Evolutionary conservation across 2,113 vertebrate species (phyloP), one percentile per base, ranked within the genome.

Genomic region (Hippolais icterina): DNA sequence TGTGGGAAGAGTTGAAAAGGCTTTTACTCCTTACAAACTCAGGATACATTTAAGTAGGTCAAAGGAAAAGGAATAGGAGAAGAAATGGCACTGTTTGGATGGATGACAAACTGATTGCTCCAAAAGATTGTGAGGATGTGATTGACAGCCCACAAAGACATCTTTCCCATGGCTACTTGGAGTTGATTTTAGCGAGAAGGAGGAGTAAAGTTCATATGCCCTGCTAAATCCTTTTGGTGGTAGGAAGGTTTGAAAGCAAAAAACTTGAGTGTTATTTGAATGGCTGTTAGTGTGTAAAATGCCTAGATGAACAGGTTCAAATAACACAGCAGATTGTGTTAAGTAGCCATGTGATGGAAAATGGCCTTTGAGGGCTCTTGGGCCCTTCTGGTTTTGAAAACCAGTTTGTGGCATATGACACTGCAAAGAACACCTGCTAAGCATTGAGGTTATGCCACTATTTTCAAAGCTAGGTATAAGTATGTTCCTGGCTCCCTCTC

Each of bases 161-260:
- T 6, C 5, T 14, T 50, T 89, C 37, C 21, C 9, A 8, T 3
- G 18, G 14, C 17, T 5, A 1, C 15, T 54, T 3, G 0, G 4
- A 50, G 5, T 24, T 77, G 31, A 9, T 64, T 14, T 46, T 75
- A 44, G 16, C 65, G 44, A 52, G 33, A 49, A 47, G 5, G n/a
- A 54, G 11, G 17, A 69, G 21, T 54, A n/a, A 41, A 83, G 15
- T 74, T 78, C 1, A 0, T 68, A 9, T n/a, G 27, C 42, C 19
- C 39, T 52, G 19, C 35, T 78, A 44, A 82, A 41, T 71, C 1
- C 44, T 71, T 78, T 47, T 61, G 15, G 16, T 27, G 25, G 25
- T 31, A 29, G 37, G 37, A 25, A 53, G 11, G 11, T 77, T 83
- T 88, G 74, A 47, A 81, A 74, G 28, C 12, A 47, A 28, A 57